These are phyloP conservation scores for Cecropterus lyciades DNA, from an alignment of 1,140 invertebrate species.

Conservation along the genomic window DNA sequence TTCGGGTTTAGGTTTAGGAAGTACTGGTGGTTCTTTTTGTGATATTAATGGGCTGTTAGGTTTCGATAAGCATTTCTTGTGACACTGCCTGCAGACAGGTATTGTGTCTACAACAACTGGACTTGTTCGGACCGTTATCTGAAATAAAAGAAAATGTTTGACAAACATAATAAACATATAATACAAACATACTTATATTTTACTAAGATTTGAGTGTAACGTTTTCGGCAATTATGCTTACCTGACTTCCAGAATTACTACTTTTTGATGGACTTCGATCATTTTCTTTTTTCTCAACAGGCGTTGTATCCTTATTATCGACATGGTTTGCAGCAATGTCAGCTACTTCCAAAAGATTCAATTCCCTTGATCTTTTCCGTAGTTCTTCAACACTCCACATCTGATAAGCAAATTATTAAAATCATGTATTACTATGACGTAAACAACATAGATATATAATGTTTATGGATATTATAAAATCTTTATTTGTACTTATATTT, in stretches of 20 bases:
- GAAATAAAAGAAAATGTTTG: conserved; percentile 45
- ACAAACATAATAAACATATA: conserved; percentile 1
- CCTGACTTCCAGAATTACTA: conserved; percentile 90
- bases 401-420: conserved; percentile 46
- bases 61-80: conserved; percentile 88
- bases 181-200: too few relatives aligned
- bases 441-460: too few relatives aligned
- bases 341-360: conserved; percentile 85
- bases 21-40: conserved; percentile 70
- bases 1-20: conserved; percentile 64
- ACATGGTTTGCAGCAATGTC: conserved; percentile 61
- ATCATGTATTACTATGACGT: neutral
- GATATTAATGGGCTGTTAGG: conserved; percentile 80
- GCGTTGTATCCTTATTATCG: conserved; percentile 55
- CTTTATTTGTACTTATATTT: too few relatives aligned
- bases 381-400: conserved; percentile 89
- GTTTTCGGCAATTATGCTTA: conserved; percentile 53
- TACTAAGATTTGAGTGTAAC: too few relatives aligned
- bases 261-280: conserved; percentile 88
- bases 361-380: conserved; percentile 87
- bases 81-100: conserved; percentile 89
- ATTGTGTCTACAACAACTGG: conserved; percentile 87
- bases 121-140: conserved; percentile 89
- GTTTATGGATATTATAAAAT: too few relatives aligned
- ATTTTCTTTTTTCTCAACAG: conserved; percentile 81